Base-by-base conservation (phyloP, 2,113 vertebrate genomes). In the Pollachius pollachius region DNA sequence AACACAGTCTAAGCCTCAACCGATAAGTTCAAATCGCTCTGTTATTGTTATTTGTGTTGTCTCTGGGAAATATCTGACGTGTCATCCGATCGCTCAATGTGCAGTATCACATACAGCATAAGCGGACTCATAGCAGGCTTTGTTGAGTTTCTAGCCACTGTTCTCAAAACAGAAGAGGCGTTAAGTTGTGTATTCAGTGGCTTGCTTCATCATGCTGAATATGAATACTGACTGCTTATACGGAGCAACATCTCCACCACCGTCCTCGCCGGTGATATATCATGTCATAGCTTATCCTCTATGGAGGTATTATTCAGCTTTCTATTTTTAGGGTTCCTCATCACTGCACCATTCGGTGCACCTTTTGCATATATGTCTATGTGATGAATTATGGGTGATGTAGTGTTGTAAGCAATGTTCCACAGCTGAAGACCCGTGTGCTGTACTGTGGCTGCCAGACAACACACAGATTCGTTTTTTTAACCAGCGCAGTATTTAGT, bases 321-420 rank as follows among this genome's bases (percentile, higher is more conserved):
- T 81, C 82, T 90, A 84, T 90, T 87, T 87, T 80, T 86, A 85
- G 87, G 74, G 41, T 67, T 61, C 75, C 73, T 80, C 79, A 52
- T 86, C 81, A 83, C 74, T 84, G 84, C 86, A 84, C 83, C 86
- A 82, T 76, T 85, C 79, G 62, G 72, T 86, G 81, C 83, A 87
- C 79, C 85, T 83, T 74, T 72, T 77, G 80, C 72, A 68, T 86
- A 87, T 85, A 76, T 86, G 82, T 82, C 73, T 70, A 62, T 66
- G 80, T 84, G 82, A 87, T 89, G 88, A 86, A 88, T 90, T 88
- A 82, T 85, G 83, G 84, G 79, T 81, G 79, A 86, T 84, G 86
- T 90, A 83, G 86, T 88, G 81, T 85, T 80, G 80, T 85, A 85
- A 83, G 80, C 83, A 80, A 77, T 86, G 76, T 85, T 83, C 78